Percentiles rank a stretch among this genome's conserved stretches.
Conservation (phyloP, 2,797 vertebrate species). For the Platalea minor region DNA sequence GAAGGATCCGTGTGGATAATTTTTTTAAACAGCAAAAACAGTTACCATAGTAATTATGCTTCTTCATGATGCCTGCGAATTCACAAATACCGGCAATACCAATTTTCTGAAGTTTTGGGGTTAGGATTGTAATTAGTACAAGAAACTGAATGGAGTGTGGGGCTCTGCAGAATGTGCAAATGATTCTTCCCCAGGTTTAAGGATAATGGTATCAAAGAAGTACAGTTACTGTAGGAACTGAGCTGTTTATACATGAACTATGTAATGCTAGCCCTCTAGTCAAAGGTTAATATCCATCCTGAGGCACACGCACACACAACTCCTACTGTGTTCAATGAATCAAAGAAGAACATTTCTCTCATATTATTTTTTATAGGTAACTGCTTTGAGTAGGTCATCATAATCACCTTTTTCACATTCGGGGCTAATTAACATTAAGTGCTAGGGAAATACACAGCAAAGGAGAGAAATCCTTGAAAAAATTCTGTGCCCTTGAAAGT, state of each 20-base stretch:
- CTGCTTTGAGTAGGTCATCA: constrained; percentile 27
- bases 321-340: constrained; percentile 11
- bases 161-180: background rate
- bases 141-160: background rate
- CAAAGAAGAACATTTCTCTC: background rate
- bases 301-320: background rate
- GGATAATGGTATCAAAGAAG: background rate
- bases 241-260: background rate
- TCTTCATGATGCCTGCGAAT: background rate
- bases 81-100: background rate
- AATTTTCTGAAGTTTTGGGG: background rate
- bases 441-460: background rate
- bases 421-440: constrained; percentile 11
- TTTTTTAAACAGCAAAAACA: constrained; percentile 15
- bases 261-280: background rate
- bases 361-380: constrained; percentile 1
- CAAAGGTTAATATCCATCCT: constrained; percentile 38
- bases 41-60: constrained; percentile 10
- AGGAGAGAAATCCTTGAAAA: background rate
- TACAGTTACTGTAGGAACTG: constrained; percentile 7
- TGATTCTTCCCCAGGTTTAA: background rate
- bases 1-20: background rate
- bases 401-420: constrained; percentile 36
- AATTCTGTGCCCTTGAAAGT: background rate
- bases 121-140: constrained; percentile 1